Conservation (phyloP, 23 tunicate species). For the Ciona savignyi region DNA sequence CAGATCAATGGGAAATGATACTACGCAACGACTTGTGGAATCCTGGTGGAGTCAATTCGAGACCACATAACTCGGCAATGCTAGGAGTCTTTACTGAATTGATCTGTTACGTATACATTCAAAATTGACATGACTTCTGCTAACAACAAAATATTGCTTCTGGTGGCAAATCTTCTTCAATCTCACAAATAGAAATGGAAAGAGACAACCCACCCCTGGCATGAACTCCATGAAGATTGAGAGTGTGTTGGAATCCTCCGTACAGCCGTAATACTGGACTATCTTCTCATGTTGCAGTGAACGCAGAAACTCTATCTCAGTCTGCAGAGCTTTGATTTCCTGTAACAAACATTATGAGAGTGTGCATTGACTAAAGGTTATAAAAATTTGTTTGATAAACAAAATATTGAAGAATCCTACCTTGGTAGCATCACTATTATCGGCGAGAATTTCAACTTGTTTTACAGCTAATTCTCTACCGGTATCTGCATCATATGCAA, state of each 20-base stretch:
- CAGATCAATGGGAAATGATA: no score
- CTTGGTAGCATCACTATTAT: constrained; percentile 59
- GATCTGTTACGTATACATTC: no score
- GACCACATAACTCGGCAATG: no score
- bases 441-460: constrained; percentile 66
- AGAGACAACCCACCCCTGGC: constrained; percentile 65
- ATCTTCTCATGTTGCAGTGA: constrained; percentile 61
- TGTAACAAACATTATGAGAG: neutral
- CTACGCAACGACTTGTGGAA: no score
- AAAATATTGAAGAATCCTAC: constrained; percentile 17
- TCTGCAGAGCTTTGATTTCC: constrained; percentile 84
- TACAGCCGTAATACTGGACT: constrained; percentile 84
- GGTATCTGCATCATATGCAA: constrained; percentile 89
- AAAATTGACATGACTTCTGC: no score
- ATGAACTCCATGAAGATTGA: constrained; percentile 90
- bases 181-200: neutral
- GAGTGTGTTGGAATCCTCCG: constrained; percentile 61
- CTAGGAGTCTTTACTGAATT: no score
- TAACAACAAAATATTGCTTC: no score
- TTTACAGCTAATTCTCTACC: constrained; percentile 87
- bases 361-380: neutral
- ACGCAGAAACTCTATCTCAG: constrained; percentile 68
- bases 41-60: no score
- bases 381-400: neutral
- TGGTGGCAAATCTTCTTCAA: no score